Conservation (phyloP, 2,113 vertebrate genomes). For the Nanorana parkeri region DNA sequence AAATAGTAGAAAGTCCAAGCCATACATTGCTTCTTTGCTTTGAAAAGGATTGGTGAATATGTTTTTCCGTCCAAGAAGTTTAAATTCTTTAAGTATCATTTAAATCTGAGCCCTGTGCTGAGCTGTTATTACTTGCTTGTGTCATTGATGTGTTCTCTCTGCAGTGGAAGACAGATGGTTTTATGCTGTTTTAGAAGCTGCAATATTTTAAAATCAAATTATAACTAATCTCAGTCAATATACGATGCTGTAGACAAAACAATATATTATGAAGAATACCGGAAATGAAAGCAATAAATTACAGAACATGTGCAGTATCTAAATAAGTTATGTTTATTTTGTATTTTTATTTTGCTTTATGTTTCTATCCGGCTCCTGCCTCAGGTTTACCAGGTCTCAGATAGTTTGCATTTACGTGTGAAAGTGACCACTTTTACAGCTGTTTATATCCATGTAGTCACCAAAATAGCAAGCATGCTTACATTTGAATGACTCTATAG, state of each 20-base stretch:
- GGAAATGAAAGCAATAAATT: conserved; percentile 6
- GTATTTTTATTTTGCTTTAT: not conserved
- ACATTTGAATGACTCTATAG: too few species aligned
- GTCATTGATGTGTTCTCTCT: not conserved
- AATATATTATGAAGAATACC: not conserved
- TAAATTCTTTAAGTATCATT: not conserved
- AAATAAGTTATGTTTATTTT: not conserved
- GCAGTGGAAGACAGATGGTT: not conserved
- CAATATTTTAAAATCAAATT: not conserved
- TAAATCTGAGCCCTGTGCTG: not conserved
- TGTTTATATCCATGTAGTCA: too few species aligned
- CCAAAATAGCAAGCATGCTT: too few species aligned
- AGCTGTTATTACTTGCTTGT: not conserved
- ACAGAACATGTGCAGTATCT: not conserved
- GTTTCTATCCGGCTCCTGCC: too few species aligned
- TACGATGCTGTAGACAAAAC: not conserved
- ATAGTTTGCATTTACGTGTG: too few species aligned
- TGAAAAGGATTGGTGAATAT: not conserved
- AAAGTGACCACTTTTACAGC: too few species aligned
- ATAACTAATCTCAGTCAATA: conserved; percentile 14
- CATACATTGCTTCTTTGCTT: too few species aligned
- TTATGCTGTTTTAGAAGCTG: not conserved
- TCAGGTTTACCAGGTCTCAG: too few species aligned
- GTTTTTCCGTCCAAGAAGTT: not conserved
- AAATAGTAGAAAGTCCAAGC: too few species aligned